Evolutionary conservation across 2,113 vertebrate genomes (phyloP), one percentile per base, ranked within the genome.

Genomic region (Hippolais icterina): DNA sequence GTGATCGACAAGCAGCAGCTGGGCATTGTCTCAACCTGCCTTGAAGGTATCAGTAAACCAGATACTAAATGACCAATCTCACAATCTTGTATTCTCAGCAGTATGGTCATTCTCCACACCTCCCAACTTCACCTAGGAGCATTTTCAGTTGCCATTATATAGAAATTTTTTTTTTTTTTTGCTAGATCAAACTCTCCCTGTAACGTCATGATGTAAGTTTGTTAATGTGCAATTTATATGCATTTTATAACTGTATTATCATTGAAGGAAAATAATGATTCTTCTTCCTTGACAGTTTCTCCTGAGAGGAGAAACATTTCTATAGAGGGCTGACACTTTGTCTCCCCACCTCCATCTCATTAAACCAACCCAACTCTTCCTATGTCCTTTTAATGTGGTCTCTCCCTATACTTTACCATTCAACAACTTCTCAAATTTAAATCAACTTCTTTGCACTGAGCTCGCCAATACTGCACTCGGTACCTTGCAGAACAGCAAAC

Each of bases 91-190:
- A 50, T 15, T 85, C 53, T 50, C 33, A 59, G 44, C 29, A 39
- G 15, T 33, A 6, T 0, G 0, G 33, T 68, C 57, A 46, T 41
- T 47, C 23, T 83, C 69, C 50, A 52, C 23, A 39, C 4, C 46
- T 74, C 19, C 19, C n/a, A 89, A 2, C 14, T 64, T 39, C 44
- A 86, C 39, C 10, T 9, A 44, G 21, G 13, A 80, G 46, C 35
- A 80, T 72, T 41, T 77, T 11, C 65, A 74, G 28, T 61, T 87
- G 19, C 59, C 27, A 44, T 10, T 52, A 44, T 39, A 9, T 35
- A 37, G 12, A 49, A 83, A 69, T 41, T 80, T 16, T 28, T 72
- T 41, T 83, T 61, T 72, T 41, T 83, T 66, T 33, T 52, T 12
- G 0, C 61, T 53, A 33, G 22, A 31, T 29, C 28, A 13, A 88